These are phyloP conservation scores for Aurelia aurita complex sp. Pacific DNA, from an alignment of 30 jellyfish, hydroid and myxozoan genomes.

Conservation along the genomic window DNA sequence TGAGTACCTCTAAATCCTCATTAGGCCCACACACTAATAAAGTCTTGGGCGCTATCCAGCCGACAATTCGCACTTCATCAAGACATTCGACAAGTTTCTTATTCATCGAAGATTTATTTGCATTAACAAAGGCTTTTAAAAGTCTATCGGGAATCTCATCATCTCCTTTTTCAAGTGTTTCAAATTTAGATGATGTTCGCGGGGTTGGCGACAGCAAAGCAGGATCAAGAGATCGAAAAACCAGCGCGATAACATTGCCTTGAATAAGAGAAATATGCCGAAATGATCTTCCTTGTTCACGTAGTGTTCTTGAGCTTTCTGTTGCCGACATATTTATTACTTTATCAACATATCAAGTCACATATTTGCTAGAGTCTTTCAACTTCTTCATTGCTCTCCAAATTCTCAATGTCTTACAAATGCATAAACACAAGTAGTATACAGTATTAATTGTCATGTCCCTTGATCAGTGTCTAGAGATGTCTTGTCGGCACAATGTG, in stretches of 20 bases:
- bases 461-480: no score
- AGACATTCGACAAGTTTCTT: conserved; percentile 71
- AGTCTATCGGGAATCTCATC: conserved; percentile 38
- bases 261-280: conserved; percentile 35
- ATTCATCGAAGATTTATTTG: conserved; percentile 64
- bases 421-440: no score
- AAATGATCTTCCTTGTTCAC: conserved; percentile 50
- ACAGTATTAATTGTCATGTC: no score
- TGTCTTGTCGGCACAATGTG: no score
- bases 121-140: conserved; percentile 45
- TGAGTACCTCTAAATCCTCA: conserved; percentile 70
- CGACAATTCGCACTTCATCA: conserved; percentile 65
- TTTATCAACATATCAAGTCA: not conserved
- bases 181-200: not conserved
- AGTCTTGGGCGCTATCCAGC: conserved; percentile 82
- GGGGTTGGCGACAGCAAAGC: not conserved
- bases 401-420: no score
- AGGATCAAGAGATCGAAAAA: conserved; percentile 62
- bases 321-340: conserved; percentile 30
- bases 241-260: conserved; percentile 44
- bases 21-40: conserved; percentile 67
- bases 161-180: not conserved
- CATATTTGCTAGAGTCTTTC: no score
- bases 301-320: conserved; percentile 29
- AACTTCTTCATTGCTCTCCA: no score